Base-by-base conservation (phyloP, 2,797 vertebrate genomes). In the Falco novaeseelandiae region DNA sequence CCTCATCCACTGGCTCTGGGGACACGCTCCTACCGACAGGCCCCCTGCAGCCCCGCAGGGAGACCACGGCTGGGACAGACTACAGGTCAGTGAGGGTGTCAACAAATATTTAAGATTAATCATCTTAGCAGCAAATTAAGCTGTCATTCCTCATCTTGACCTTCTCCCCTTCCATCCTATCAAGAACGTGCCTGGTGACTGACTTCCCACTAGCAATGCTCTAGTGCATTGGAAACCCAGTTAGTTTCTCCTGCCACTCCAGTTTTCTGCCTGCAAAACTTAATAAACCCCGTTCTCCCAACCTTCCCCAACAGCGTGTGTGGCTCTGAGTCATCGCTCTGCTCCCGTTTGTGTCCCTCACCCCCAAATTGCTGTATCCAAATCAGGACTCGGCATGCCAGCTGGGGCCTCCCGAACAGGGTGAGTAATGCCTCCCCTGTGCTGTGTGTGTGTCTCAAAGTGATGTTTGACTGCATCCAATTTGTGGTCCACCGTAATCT, bases 241-340 rank as follows among this genome's bases (percentile, higher is more conserved):
- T 42, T 8, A 11, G 26, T 76, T 49, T 77, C 44, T 25, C 30
- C 63, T 18, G 40, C 32, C 51, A 16, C 16, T 34, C 42, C 2
- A 0, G 34, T 44, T 38, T 61, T 67, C 20, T 57, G 34, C 73
- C 52, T 27, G 20, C 38, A 36, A 16, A n/a, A 34, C 46, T 18
- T 38, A 88, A 27, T 57, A 38, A 46, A 14, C 8, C 4, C 52
- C 14, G 0, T 49, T 32, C 40, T 44, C 36, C 52, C 23, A 36
- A 2, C 26, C 18, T 6, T 3, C 46, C 51, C 44, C 1, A 7
- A 9, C 1, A n/a, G 5, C 0, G 0, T 4, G 38, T 19, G 49
- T 7, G 22, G 55, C n/a, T 59, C 62, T 18, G 44, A 63, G 67
- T 38, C 38, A 3, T 7, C 14, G 65, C 58, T 65, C 34, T 23